Conservation (phyloP, 1,140 invertebrate genomes). For the Mylabris phalerata region DNA sequence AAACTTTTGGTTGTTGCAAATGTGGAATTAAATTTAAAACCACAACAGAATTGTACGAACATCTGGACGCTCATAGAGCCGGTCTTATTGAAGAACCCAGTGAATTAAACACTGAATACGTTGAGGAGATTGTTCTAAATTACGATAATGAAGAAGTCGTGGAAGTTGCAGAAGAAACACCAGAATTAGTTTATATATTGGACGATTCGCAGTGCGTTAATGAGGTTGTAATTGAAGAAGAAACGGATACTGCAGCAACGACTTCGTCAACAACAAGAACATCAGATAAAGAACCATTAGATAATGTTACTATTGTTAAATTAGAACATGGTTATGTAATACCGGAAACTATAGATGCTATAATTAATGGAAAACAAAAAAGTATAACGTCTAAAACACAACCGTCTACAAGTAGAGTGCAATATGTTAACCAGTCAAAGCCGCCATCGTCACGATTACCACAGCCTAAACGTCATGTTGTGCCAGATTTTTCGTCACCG, state of each 20-base stretch:
- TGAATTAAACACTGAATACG: slow-evolving; percentile 13
- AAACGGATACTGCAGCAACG: slow-evolving; percentile 7
- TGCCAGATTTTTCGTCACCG: slow-evolving; percentile 38
- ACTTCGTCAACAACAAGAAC: not conserved
- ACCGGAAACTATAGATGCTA: slow-evolving; percentile 16
- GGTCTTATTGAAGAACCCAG: slow-evolving; percentile 14
- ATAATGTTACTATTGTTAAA: slow-evolving; percentile 28
- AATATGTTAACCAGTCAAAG: not conserved
- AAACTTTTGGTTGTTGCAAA: slow-evolving; percentile 33
- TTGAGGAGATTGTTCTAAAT: slow-evolving; percentile 26
- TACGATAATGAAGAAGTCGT: slow-evolving; percentile 25
- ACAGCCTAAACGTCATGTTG: slow-evolving; percentile 30
- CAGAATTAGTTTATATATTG: slow-evolving; percentile 35
- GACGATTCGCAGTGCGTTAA: slow-evolving; percentile 35
- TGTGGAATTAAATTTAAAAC: slow-evolving; percentile 30
- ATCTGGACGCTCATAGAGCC: slow-evolving; percentile 31
- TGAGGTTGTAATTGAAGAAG: slow-evolving; percentile 36
- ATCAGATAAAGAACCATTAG: slow-evolving; percentile 1
- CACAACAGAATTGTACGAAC: slow-evolving; percentile 30
- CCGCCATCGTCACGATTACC: slow-evolving; percentile 19
- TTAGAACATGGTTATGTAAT: slow-evolving; percentile 39
- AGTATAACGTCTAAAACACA: slow-evolving; percentile 4
- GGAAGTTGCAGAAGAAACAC: slow-evolving; percentile 8
- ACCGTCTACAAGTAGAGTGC: slow-evolving; percentile 12
- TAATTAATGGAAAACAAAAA: slow-evolving; percentile 4